Base-by-base conservation (phyloP, 92 coral and sea anemone species). In the Actinernus sp. region DNA sequence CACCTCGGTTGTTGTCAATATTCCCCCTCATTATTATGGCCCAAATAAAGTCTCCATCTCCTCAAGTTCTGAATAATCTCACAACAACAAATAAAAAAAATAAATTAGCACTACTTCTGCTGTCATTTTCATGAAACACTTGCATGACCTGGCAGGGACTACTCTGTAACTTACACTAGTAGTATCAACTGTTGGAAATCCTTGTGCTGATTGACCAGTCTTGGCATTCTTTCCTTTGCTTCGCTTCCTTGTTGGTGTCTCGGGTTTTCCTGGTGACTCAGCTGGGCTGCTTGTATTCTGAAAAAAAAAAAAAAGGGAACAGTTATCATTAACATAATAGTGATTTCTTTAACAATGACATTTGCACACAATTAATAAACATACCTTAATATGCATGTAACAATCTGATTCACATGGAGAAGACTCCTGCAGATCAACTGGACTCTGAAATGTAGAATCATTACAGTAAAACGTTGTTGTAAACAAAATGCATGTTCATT, bases 351-450 rank as follows among this genome's bases (percentile, higher is more conserved):
- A n/a, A n/a, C n/a, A n/a, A n/a, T n/a, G n/a, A n/a, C n/a, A n/a
- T n/a, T n/a, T n/a, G n/a, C n/a, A n/a, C n/a, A n/a, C n/a, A n/a
- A n/a, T n/a, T n/a, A n/a, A 26, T 45, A 3, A 14, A 18, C 39
- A 23, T 49, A 85, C 91, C 81, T 82, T 87, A 1, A 91, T 66
- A 84, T 90, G 97, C 92, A 90, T 62, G 55, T 83, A 94, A 59
- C 98, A 94, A 44, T 91, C 88, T 43, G 84, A 9, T 3, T 97
- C 99, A 80, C 99, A 95, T 7, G 99, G 86, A 28, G 34, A 58
- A 29, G 99, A 69, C 49, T 95, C 99, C 78, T 88, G 99, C 9
- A 95, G 61, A 46, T 95, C 99, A 40, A 91, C 98, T 31, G 98
- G 98, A 49, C 98, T 94, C 98, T 94, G 72, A 25, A 26, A 51